Conservation (phyloP, 2,113 vertebrate species). For the Hippopotamus amphibius region DNA sequence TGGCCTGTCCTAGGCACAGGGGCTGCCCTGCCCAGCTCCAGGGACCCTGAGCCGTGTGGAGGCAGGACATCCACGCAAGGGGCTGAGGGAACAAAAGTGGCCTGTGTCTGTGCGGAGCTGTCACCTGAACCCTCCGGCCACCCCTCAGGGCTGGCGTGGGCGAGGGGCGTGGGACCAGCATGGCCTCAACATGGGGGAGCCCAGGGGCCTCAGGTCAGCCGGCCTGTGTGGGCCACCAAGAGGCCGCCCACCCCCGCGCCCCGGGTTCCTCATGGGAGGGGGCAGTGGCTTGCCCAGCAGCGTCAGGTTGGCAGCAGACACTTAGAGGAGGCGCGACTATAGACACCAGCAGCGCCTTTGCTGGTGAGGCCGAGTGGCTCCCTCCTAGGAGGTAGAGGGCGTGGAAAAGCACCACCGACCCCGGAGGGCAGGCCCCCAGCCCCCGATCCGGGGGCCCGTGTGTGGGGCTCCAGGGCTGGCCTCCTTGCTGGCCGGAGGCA, state of each 20-base stretch:
- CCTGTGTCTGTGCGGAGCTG: not conserved
- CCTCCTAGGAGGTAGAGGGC: not conserved
- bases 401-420: fast-evolving
- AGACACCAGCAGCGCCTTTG: fast-evolving
- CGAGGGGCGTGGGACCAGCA: fast-evolving
- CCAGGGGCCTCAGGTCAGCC: not conserved
- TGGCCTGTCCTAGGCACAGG: not conserved
- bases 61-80: fast-evolving
- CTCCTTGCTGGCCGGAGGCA: not conserved
- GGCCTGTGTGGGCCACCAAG: not conserved
- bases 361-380: fast-evolving
- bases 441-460: fast-evolving
- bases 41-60: fast-evolving
- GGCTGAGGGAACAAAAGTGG: fast-evolving
- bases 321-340: fast-evolving
- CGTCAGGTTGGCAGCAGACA: too few species aligned
- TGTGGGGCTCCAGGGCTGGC: too few species aligned
- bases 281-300: too few species aligned
- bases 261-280: not conserved
- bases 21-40: not conserved
- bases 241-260: fast-evolving
- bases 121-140: fast-evolving
- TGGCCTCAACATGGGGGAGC: fast-evolving
- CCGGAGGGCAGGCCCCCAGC: not conserved
- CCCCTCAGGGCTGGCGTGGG: fast-evolving